Base-by-base conservation (phyloP, 2,888 invertebrate species). In the Itoplectis maculator region DNA sequence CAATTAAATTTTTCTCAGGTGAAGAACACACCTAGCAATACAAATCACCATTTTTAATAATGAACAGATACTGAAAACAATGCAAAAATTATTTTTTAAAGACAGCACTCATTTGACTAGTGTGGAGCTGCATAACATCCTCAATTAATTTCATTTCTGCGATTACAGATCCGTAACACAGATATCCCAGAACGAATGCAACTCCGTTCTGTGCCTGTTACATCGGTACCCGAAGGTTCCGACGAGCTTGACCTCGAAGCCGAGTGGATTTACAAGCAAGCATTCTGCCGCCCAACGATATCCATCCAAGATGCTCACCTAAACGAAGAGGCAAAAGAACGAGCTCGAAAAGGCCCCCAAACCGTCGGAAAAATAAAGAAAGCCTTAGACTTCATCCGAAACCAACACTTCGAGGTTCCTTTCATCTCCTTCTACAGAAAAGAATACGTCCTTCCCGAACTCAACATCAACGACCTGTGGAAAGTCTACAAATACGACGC, bases 401-500 rank as follows among this genome's bases (percentile, higher is more conserved):
- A 98, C 91, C 97, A 98, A 90, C 96, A 97, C 69, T 94, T 98
- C 87, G 99, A 99, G 94, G 98, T 99, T 63, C 99, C 99, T 0
- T 99, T 99, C 93, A 99, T 99, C 88, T 98, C 98, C 0, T 98
- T 98, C 93, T 99, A 99, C 92, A 95, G 99, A 23, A 99, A 99
- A 92, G 99, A 99, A 92, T 98, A 98, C 89, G 97, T 99, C 0
- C 96, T 97, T 90, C 98, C 98, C 0, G 98, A 98, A 89, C 93
- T 99, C 29, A 97, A 96, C 87, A 97, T 98, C 73, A 97, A 97
- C 89, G 99, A 99, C 91, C 93, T 99, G 61, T 99, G 99, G 99
- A 97, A 96, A 91, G 97, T 99, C 18, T 99, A 98, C 94, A 96
- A 97, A 89, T 97, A 95, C 93, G 99, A 99, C 92, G 98, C 97